Evolutionary conservation across 2,113 vertebrate species (phyloP), one percentile per base, ranked within the genome.

Genomic region (Deroptyus accipitrinus): DNA sequence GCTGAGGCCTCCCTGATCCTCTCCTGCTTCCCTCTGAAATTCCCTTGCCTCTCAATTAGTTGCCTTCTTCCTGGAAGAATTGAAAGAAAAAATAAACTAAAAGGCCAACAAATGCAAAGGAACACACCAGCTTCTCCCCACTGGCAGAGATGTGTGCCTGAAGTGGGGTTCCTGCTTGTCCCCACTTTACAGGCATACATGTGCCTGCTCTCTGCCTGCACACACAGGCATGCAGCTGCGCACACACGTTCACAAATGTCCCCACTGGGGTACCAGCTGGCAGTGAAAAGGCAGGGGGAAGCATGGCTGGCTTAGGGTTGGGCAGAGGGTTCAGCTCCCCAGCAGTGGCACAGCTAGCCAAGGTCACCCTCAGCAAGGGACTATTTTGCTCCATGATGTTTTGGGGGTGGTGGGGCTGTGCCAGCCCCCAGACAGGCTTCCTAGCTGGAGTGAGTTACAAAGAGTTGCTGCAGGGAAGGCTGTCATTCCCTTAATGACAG

Each of bases 71-170:
- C 68, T 55, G 37, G 28, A 86, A 62, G 31, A 78, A 52, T 48
- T 81, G 41, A 17, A 92, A 83, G n/a, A 6, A 87, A 92, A 86
- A 85, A 90, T 64, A 88, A 95, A 80, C 72, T 49, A 35, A 61
- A 79, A 85, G 41, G 48, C 39, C 25, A 57, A 3, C 35, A 61
- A 35, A 48, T 0, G 0, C 15, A 20, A 42, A 83, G 39, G 70
- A 79, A 51, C 20, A 24, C 18, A 13, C 3, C 0, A 0, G 42
- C 41, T 66, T 72, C 31, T 20, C 51, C 51, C 61, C 7, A 3
- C 17, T 2, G 3, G 27, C 17, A 24, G 63, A 85, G 48, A 30
- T 0, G 0, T 22, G 35, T 44, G 17, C 81, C 54, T 52, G 27
- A 42, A 84, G 20, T 22, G 12, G 11, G 12, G 4, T 24, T 44